Base-by-base conservation (phyloP, 2,888 invertebrate genomes). In the Agrotis puta region DNA sequence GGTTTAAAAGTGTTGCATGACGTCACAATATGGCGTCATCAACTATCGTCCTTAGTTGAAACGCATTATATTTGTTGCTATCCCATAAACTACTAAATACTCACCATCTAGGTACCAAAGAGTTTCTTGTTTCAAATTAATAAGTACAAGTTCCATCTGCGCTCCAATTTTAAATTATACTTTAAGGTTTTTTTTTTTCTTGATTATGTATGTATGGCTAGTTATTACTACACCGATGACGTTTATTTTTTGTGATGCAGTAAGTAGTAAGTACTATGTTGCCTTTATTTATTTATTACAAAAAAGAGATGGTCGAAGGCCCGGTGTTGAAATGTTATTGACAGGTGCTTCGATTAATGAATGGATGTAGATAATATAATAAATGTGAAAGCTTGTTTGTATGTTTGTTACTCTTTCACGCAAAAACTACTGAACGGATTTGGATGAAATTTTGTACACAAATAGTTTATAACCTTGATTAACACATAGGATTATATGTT, bases 131-230 rank as follows among this genome's bases (percentile, higher is more conserved):
- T 62, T n/a, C 2, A 6, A 24, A 18, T 47, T 13, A 4, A 11
- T 45, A 22, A 54, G n/a, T 64, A 48, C 22, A 39, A 24, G 47
- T 48, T 75, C 48, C 48, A 54, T 50, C 58, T 65, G 43, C 56
- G 48, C 20, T 77, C 72, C 58, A 64, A 11, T 71, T 77, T 77
- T 39, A 71, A 76, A 76, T 66, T 66, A 73, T n/a, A 73, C 14
- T 14, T 56, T 48, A 5, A 62, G 14, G 2, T 14, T 39, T 51
- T 62, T 66, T 62, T 66, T 70, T 76, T 56, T 61, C 14, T 47
- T 61, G 6, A 48, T 33, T 59, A 58, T 13, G 22, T 27, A 33
- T 43, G 20, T 22, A 47, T 48, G 56, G 18, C 20, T 64, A 24
- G 51, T 48, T 63, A 22, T 59, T 64, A 45, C 24, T 39, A 59